Evolutionary conservation across 2,113 vertebrate genomes (phyloP).

Genomic region (Origma solitaria): DNA sequence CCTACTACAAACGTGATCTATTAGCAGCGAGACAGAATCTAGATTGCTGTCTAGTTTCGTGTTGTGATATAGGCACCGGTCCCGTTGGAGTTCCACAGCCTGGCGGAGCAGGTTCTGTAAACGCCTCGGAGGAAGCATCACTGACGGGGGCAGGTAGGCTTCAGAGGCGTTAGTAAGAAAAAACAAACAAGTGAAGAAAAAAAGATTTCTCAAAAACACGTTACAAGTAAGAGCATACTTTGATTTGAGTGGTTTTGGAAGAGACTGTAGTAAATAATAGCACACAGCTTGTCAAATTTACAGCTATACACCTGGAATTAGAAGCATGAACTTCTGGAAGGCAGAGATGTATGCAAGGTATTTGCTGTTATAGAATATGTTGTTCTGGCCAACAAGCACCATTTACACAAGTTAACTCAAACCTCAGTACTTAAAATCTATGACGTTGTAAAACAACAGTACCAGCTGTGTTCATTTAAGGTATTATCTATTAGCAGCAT

Average conservation of each 20-base stretch:
- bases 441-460: not conserved
- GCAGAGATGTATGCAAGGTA: not conserved
- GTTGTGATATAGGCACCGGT: slow-evolving; percentile 96
- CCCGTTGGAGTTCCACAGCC: slow-evolving; percentile 93
- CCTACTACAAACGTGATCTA: slow-evolving; percentile 97
- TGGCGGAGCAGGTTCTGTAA: slow-evolving; percentile 93
- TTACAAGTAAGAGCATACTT: not conserved
- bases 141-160: slow-evolving; percentile 95
- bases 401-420: not conserved
- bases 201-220: not conserved
- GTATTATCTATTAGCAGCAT: not conserved
- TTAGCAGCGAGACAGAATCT: slow-evolving; percentile 91
- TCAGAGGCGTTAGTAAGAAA: slow-evolving; percentile 1
- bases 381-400: not conserved
- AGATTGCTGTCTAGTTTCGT: slow-evolving; percentile 90
- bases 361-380: not conserved
- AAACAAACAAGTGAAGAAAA: not conserved
- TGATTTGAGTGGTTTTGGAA: not conserved
- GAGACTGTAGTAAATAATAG: not conserved
- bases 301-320: not conserved
- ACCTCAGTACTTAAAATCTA: not conserved
- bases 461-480: not conserved
- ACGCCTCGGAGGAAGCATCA: slow-evolving; percentile 95
- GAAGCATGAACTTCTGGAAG: not conserved
- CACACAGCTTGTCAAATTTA: not conserved